Evolutionary conservation across 2,113 vertebrate species (phyloP), one percentile per base, ranked within the genome.

Genomic region (Tinamus guttatus): DNA sequence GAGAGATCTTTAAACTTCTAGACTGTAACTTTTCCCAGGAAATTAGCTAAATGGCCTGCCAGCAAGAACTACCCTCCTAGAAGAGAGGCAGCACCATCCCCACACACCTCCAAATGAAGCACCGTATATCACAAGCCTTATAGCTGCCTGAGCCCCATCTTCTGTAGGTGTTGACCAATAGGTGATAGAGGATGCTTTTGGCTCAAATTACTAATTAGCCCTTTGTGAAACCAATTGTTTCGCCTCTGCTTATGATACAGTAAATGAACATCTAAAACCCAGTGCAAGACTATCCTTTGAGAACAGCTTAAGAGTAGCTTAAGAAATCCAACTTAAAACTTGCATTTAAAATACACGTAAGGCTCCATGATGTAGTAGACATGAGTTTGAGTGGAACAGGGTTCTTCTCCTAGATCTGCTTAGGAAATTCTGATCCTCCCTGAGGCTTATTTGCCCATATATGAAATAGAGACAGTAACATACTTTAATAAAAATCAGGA

Each of bases 111-210:
- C 30, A 45, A 7, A 15, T 3, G 2, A 0, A 0, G 17, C 15
- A 45, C 43, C 43, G 5, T 0, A 0, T 9, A 10, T n/a, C n/a
- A 16, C 1, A 8, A 49, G 24, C 8, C 80, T 21, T 13, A 6
- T 3, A 5, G 51, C 47, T 80, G 16, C 79, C 83, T 14, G 22
- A 78, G 27, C 70, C 34, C 34, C 49, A 16, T 8, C 34, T 56
- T 40, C 34, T 15, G 8, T 36, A n/a, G 51, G 18, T 3, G 69
- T 69, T 27, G 59, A 47, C 59, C 59, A 77, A 40, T 6, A 60
- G 38, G 16, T 79, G 8, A 20, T n/a, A 75, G 11, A 11, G 49
- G 6, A 59, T 28, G 7, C 22, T 27, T 83, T 78, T 38, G n/a
- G 63, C 13, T 28, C 34, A 19, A 32, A 24, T 40, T 11, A 34